Evolutionary conservation across 2,888 invertebrate species (phyloP), one percentile per base, ranked within the genome.

Genomic region (Meghimatium bilineatum): DNA sequence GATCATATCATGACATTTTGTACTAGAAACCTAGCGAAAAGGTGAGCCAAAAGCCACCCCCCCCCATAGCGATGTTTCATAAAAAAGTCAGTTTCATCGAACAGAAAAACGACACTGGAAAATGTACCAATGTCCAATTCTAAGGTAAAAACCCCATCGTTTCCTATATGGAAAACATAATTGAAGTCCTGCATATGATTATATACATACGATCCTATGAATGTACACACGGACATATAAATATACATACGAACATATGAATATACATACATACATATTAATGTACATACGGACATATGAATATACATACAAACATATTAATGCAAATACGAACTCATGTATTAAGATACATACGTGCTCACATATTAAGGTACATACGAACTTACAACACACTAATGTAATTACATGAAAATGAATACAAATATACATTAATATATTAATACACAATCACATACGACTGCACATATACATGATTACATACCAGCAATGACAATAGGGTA

Each of bases 401-500:
- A 29, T 29, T 75, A 75, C n/a, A 75, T 8, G 12, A 6, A 49
- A 20, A 56, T 34, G 29, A 8, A 56, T 56, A 69, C 17, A 74
- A 26, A 44, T 49, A 44, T n/a, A 74, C 49, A 44, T 49, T 49
- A 8, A 44, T 20, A 38, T 29, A 44, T n/a, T 49, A 3, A 74
- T n/a, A 69, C 29, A 56, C 76, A 71, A 14, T 56, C 52, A 52
- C 17, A 49, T 20, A 75, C 34, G 32, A n/a, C 52, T 23, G 32
- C 3, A 52, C 32, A 52, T n/a, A 74, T 8, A 74, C 29, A 69
- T 17, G 44, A 17, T 0, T 74, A 76, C 66, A 36, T 85, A 85
- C 86, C 86, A 38, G 85, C 52, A 44, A 87, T 86, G 90, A 84
- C 85, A 80, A 72, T 90, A 90, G 78, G 89, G 90, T 49, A 84